Base-by-base conservation (phyloP, 1,140 invertebrate genomes). In the Zaprionus taronus region DNA sequence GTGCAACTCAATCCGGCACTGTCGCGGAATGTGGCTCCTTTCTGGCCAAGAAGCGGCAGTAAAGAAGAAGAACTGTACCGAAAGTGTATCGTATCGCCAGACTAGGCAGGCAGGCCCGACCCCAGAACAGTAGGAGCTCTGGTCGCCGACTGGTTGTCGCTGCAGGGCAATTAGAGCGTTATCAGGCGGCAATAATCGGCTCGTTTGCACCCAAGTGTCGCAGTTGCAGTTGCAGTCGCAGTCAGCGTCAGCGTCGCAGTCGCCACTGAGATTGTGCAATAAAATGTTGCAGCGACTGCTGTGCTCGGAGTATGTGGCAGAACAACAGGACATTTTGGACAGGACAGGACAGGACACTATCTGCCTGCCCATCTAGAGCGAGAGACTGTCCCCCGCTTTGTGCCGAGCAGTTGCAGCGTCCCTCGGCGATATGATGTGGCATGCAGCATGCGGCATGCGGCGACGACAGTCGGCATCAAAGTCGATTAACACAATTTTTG, bases 171-270 rank as follows among this genome's bases (percentile, higher is more conserved):
- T 87, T 87, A 87, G 84, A 87, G 80, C 84, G 83, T 81, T 87
- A 87, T 87, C 84, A 89, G 81, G 84, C 84, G 84, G 84, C 84
- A 87, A 87, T 87, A 87, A 87, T 87, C 84, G 84, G 67, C 84
- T 87, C 84, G 84, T 87, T 87, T 87, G 84, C 84, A 87, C 84
- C 84, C 84, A 89, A 87, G 81, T 87, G 83, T 87, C 80, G 47
- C 41, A 47, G 41, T 47, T 47, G 15, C 4, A 5, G 38, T 41
- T 47, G 15, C 4, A 5, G 38, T 41, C 15, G 41, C 15, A 15
- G 17, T 49, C 47, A 15, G 9, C 6, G 7, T 22, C 47, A 4
- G 47, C 20, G 68, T 89, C 78, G 64, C 63, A 51, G 77, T 69
- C 49, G 64, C 60, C 53, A 70, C 61, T 82, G 66, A 68, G 70